Conservation (phyloP, 1,140 invertebrate genomes). For the Heliothis subflexa region DNA sequence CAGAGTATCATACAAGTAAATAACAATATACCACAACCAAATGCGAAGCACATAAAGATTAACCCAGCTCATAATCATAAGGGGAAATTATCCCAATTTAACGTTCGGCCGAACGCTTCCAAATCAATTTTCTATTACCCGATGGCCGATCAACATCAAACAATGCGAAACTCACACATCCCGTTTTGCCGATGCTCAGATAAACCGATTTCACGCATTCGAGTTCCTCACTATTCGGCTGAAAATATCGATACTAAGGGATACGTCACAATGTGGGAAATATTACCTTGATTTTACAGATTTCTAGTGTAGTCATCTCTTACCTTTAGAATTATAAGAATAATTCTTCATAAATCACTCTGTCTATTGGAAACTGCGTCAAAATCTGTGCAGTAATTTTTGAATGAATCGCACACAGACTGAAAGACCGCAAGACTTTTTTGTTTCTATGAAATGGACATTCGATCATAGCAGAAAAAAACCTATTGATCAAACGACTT, state of each 20-base stretch:
- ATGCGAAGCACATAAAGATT: neutral
- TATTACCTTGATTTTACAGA: too few relatives aligned
- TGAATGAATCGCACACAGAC: too few relatives aligned
- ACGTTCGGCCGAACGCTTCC: neutral
- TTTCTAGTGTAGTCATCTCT: too few relatives aligned
- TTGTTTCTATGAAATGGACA: too few relatives aligned
- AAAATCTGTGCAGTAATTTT: too few relatives aligned
- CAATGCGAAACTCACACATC: constrained; percentile 31
- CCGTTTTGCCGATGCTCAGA: constrained; percentile 7
- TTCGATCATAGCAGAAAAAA: too few relatives aligned
- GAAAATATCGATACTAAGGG: constrained; percentile 7
- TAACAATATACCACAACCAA: neutral
- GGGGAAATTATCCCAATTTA: neutral
- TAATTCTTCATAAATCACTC: too few relatives aligned
- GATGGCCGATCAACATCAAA: constrained; percentile 23
- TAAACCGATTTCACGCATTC: constrained; percentile 37
- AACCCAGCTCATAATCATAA: neutral
- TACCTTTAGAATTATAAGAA: too few relatives aligned
- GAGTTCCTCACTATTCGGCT: neutral
- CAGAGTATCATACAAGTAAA: too few relatives aligned
- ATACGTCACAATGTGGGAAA: neutral
- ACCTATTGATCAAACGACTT: too few relatives aligned
- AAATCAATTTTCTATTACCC: constrained; percentile 36
- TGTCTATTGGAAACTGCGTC: too few relatives aligned
- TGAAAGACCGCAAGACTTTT: too few relatives aligned